These are phyloP conservation scores for Anabas testudineus DNA, from an alignment of 2,797 vertebrate genomes.

Conservation along the genomic window DNA sequence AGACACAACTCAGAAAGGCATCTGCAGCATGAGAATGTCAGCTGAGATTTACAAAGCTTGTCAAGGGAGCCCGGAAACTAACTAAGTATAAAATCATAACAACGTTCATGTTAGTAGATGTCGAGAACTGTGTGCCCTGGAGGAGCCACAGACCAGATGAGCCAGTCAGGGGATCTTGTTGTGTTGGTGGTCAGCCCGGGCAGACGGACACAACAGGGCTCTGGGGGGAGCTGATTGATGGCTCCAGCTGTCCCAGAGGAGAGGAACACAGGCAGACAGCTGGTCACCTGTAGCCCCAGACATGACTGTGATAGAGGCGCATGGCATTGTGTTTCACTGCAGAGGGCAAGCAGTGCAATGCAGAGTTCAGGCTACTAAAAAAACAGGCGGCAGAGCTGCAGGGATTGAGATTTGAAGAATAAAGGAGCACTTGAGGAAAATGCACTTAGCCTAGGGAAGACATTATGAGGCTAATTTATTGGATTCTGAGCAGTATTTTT, in stretches of 20 bases:
- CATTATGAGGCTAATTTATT: conserved; percentile 27
- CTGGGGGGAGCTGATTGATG: conserved; percentile 78
- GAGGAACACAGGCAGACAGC: conserved; percentile 82
- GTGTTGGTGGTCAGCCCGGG: conserved; percentile 50
- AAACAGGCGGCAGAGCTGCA: conserved; percentile 33
- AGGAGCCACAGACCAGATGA: conserved; percentile 56
- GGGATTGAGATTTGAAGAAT: conserved; percentile 38
- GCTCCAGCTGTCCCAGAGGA: conserved; percentile 84
- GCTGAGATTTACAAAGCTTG: conserved; percentile 16
- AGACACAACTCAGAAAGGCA: conserved; percentile 2
- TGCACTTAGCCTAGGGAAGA: conserved; percentile 27
- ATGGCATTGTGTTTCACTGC: conserved; percentile 80
- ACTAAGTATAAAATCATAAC: conserved; percentile 5
- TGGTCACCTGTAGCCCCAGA: conserved; percentile 86
- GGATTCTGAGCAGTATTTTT: conserved; percentile 41
- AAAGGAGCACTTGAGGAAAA: conserved; percentile 42
- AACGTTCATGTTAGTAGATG: conserved; percentile 12
- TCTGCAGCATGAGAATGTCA: not conserved
- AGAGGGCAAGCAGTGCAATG: conserved; percentile 72
- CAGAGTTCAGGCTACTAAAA: conserved; percentile 55
- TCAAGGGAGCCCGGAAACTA: conserved; percentile 33
- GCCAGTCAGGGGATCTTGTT: conserved; percentile 40
- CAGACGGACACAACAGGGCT: conserved; percentile 65
- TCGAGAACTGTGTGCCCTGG: conserved; percentile 39
- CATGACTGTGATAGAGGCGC: conserved; percentile 67